A percentile compares a stretch with the other conserved stretches of the same genome.
Evolutionary conservation across 2,797 vertebrate genomes (phyloP).

Genomic region (Pseudopleuronectes americanus): DNA sequence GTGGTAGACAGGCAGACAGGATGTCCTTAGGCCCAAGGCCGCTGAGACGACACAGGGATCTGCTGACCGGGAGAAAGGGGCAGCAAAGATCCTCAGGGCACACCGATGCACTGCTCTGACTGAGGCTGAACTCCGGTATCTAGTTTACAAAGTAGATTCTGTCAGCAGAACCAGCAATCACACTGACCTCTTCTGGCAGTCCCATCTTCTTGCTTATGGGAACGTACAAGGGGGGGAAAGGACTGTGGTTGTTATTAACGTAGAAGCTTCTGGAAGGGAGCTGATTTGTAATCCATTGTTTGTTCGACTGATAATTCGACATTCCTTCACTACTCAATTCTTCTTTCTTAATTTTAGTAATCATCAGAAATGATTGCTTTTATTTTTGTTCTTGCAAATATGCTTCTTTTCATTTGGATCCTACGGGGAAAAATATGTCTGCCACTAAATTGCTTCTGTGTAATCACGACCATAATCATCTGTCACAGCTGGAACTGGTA

Average conservation of each 20-base stretch:
- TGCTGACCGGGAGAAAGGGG: conserved; percentile 74
- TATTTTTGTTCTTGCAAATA: conserved; percentile 4
- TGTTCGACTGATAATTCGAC: conserved; percentile 21
- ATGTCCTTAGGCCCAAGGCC: conserved; percentile 69
- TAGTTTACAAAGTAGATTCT: conserved; percentile 51
- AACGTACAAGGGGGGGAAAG: background rate
- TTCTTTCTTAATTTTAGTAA: conserved; percentile 1
- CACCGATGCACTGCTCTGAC: conserved; percentile 35
- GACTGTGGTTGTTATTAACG: conserved; percentile 11
- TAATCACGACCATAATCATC: conserved; percentile 28
- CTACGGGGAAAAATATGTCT: background rate
- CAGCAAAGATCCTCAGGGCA: conserved; percentile 62
- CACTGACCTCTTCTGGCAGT: conserved; percentile 29
- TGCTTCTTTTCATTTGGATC: conserved; percentile 7
- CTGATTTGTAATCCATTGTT: conserved; percentile 24
- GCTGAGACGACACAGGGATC: conserved; percentile 52
- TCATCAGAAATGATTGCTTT: background rate
- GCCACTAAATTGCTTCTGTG: conserved; percentile 2
- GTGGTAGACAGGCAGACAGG: conserved; percentile 63
- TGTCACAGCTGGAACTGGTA: conserved; percentile 15
- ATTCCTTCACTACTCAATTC: background rate
- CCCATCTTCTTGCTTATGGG: conserved; percentile 13
- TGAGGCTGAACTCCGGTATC: conserved; percentile 44
- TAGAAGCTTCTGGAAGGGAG: too few relatives aligned
- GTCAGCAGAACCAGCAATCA: conserved; percentile 58